A percentile compares a stretch with the other conserved stretches of the same genome.
Conservation (phyloP, 2,888 invertebrate genomes). For the Helleia helle region DNA sequence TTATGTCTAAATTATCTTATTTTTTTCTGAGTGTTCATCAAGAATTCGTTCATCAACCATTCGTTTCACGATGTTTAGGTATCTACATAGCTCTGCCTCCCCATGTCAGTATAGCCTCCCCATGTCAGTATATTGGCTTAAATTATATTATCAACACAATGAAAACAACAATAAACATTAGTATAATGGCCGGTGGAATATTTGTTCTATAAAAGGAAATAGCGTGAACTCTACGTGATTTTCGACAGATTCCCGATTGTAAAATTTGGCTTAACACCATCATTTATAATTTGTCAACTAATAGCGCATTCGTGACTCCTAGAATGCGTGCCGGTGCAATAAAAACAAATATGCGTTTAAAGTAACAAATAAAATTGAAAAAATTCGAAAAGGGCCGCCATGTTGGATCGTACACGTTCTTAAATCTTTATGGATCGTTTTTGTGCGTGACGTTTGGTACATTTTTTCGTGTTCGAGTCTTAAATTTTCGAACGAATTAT, state of each 20-base stretch:
- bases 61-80: too few relatives aligned
- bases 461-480: constrained; percentile 26
- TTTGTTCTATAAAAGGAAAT: too few relatives aligned
- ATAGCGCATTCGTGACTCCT: constrained; percentile 60
- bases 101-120: too few relatives aligned
- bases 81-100: too few relatives aligned
- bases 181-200: too few relatives aligned
- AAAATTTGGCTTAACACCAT: constrained; percentile 16
- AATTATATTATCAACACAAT: too few relatives aligned
- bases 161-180: too few relatives aligned
- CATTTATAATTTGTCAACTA: constrained; percentile 35
- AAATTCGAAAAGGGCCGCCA: constrained; percentile 42
- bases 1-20: too few relatives aligned
- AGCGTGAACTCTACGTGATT: constrained; percentile 8
- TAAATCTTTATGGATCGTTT: constrained; percentile 68
- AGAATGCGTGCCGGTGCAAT: constrained; percentile 57
- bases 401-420: constrained; percentile 43
- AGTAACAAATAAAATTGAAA: constrained; percentile 57
- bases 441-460: constrained; percentile 54
- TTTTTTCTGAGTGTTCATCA: too few relatives aligned
- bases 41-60: too few relatives aligned
- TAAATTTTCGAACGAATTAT: constrained; percentile 32
- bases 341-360: constrained; percentile 61
- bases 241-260: constrained; percentile 11
- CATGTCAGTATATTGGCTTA: too few relatives aligned